phyloP scores from a whole-genome alignment of 2,888 invertebrate species.

The Agapostemon virescens region DNA sequence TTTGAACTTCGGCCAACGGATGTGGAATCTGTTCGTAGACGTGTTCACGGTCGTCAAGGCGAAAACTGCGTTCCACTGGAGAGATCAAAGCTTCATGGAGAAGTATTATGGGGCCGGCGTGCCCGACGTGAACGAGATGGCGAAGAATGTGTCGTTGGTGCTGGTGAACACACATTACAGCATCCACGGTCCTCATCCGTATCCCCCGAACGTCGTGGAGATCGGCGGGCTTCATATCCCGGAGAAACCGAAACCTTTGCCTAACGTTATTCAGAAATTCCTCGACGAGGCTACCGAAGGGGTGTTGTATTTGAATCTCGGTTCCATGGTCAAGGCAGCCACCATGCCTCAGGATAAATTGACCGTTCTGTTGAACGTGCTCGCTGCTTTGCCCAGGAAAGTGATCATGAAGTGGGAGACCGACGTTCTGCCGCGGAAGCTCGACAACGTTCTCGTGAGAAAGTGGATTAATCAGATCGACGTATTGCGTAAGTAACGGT shows the following conservation, averaged over 20 bases:
- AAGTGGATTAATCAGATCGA: constrained; percentile 90
- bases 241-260: constrained; percentile 78
- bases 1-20: constrained; percentile 80
- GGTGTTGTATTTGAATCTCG: constrained; percentile 89
- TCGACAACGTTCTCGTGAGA: constrained; percentile 84
- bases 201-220: constrained; percentile 83
- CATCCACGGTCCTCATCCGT: constrained; percentile 83
- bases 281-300: constrained; percentile 85
- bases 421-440: constrained; percentile 81
- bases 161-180: constrained; percentile 85
- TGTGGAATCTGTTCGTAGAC: constrained; percentile 80
- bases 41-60: constrained; percentile 69
- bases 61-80: constrained; percentile 76
- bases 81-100: constrained; percentile 79
- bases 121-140: constrained; percentile 82
- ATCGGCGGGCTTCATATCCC: constrained; percentile 75
- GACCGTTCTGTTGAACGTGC: constrained; percentile 83
- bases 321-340: constrained; percentile 87
- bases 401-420: constrained; percentile 87
- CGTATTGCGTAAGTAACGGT: constrained; percentile 86
- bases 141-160: constrained; percentile 82
- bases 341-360: constrained; percentile 84
- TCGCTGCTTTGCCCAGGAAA: constrained; percentile 85
- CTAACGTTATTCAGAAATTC: constrained; percentile 84
- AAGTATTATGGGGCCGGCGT: constrained; percentile 81